A percentile compares a stretch with the other conserved stretches of the same genome.
These are phyloP conservation scores for Echinometra lucunter DNA, from an alignment of 53 echinoderm and acorn worm species.

Conservation along the genomic window DNA sequence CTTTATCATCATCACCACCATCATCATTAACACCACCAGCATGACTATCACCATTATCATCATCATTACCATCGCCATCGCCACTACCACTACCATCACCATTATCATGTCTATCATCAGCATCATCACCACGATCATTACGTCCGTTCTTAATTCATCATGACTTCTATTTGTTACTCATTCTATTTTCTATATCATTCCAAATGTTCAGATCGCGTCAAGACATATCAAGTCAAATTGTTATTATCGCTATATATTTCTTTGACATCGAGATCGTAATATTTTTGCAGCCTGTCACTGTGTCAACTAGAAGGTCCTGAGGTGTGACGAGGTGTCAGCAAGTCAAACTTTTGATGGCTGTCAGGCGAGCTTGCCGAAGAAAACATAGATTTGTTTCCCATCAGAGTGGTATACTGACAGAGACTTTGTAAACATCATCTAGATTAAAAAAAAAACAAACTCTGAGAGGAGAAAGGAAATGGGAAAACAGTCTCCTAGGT, in stretches of 20 bases:
- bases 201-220: too few species aligned
- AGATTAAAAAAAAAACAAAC: too few species aligned
- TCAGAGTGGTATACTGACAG: background rate
- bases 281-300: slow-evolving; percentile 15
- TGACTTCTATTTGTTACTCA: background rate
- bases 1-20: background rate
- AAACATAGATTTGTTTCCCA: slow-evolving; percentile 17
- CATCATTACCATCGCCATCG: background rate
- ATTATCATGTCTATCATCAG: background rate
- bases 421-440: slow-evolving; percentile 39
- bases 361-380: background rate
- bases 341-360: background rate
- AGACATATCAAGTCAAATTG: background rate
- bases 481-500: too few species aligned
- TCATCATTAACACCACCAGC: background rate
- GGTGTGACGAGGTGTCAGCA: background rate
- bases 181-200: too few species aligned
- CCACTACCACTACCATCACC: background rate
- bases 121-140: background rate
- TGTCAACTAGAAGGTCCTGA: background rate
- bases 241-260: background rate
- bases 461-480: background rate
- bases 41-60: background rate
- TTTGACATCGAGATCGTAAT: slow-evolving; percentile 8
- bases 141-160: too few species aligned